These are phyloP conservation scores for Pachyramphus minor DNA, from an alignment of 2,113 vertebrate species.

Conservation along the genomic window DNA sequence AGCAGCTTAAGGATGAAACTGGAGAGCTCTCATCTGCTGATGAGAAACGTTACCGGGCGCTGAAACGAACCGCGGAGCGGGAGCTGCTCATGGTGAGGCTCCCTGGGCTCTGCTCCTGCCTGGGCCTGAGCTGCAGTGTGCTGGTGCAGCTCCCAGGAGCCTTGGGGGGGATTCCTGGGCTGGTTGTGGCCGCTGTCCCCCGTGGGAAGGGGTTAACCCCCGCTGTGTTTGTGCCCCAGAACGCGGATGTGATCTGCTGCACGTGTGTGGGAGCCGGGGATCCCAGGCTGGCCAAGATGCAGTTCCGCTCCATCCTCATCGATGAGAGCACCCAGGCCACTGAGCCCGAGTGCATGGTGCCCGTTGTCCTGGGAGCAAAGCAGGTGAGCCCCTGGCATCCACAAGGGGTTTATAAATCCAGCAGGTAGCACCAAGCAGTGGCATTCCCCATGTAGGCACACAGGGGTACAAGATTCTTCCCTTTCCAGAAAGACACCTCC, in stretches of 20 bases:
- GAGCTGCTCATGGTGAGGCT: conserved; percentile 91
- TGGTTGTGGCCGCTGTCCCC: not conserved
- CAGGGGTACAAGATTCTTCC: accelerated
- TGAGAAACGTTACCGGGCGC: conserved; percentile 93
- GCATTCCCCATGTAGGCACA: accelerated
- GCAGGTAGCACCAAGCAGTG: too few relatives aligned
- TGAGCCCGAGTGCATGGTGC: conserved; percentile 97
- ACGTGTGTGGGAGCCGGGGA: conserved; percentile 96
- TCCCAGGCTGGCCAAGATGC: conserved; percentile 95
- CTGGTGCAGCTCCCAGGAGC: not conserved
- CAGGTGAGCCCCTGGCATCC: conserved; percentile 72
- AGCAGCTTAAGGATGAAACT: conserved; percentile 97
- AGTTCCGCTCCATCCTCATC: conserved; percentile 97
- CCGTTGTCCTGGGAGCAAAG: conserved; percentile 93
- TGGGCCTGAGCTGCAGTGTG: not conserved
- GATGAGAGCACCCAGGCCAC: conserved; percentile 98
- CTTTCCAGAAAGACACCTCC: not conserved
- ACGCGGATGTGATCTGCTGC: conserved; percentile 96
- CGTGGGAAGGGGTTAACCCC: not conserved
- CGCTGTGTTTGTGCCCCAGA: conserved; percentile 63
- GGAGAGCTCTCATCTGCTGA: conserved; percentile 96
- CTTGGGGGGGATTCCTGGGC: not conserved
- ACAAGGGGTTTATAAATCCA: not conserved
- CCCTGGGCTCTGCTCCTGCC: not conserved
- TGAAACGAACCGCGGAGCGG: conserved; percentile 93